phyloP scores from a whole-genome alignment of 2,797 vertebrate species.

The Chrosomus eos region DNA sequence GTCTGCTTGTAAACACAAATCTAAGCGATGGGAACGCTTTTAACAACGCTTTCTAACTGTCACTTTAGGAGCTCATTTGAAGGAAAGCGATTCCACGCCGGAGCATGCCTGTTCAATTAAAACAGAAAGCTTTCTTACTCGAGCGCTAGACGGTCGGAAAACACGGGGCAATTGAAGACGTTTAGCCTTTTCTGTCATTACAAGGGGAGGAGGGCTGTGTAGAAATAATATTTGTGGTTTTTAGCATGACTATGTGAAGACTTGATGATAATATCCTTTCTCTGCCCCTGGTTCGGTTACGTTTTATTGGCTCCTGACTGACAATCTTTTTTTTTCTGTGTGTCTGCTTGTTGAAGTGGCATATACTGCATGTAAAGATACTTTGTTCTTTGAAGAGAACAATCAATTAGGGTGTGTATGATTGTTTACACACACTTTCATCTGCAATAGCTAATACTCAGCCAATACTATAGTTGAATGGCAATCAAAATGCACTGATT shows the following conservation, averaged over 20 bases:
- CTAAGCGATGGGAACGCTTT: background rate
- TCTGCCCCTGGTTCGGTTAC: constrained; percentile 74
- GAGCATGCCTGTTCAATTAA: constrained; percentile 64
- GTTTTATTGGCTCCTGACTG: constrained; percentile 76
- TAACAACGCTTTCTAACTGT: constrained; percentile 6
- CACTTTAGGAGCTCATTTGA: constrained; percentile 6
- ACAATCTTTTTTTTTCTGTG: constrained; percentile 70
- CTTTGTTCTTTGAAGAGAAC: constrained; percentile 19
- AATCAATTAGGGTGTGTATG: constrained; percentile 1
- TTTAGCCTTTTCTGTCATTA: constrained; percentile 70
- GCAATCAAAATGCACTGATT: background rate
- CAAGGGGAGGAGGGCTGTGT: constrained; percentile 55
- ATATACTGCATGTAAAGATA: constrained; percentile 17
- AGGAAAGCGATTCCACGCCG: constrained; percentile 24
- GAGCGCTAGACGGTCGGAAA: constrained; percentile 65
- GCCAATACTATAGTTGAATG: background rate
- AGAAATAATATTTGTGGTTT: constrained; percentile 80
- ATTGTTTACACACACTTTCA: constrained; percentile 9
- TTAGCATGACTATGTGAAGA: constrained; percentile 70
- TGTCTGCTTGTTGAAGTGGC: constrained; percentile 29
- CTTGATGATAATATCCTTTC: constrained; percentile 79
- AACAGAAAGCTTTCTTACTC: constrained; percentile 47
- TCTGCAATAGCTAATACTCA: background rate
- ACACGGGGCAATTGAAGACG: constrained; percentile 65
- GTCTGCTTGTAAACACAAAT: constrained; percentile 1